Conservation (phyloP, 2,888 invertebrate genomes). For the Phymatocera aterrima region DNA sequence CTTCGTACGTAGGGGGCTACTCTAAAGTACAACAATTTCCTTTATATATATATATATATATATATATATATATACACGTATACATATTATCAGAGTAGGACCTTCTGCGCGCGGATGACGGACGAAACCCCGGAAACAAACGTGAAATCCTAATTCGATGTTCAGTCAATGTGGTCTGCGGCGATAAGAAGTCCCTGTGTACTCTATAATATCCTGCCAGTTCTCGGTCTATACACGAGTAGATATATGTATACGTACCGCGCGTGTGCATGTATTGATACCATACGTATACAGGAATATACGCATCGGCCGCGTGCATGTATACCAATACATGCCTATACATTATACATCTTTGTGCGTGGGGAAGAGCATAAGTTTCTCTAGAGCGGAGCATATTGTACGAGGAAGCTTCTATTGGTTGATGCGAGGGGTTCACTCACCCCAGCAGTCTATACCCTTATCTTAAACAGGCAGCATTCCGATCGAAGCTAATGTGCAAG, state of each 20-base stretch:
- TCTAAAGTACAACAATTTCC: neutral
- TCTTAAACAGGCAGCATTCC: constrained; percentile 68
- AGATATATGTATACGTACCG: neutral
- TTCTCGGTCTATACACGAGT: neutral
- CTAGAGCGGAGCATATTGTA: constrained; percentile 34
- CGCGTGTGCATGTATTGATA: neutral
- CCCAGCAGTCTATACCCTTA: constrained; percentile 60
- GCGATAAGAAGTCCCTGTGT: constrained; percentile 63
- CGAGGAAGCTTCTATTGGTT: constrained; percentile 24
- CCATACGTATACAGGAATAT: no score
- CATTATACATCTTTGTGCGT: constrained; percentile 1
- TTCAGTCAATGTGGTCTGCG: constrained; percentile 67
- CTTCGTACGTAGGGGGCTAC: neutral
- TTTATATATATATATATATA: no score
- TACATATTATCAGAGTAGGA: neutral
- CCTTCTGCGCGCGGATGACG: neutral
- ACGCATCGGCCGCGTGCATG: neutral
- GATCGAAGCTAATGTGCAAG: constrained; percentile 57
- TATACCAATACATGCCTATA: neutral
- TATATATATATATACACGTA: no score
- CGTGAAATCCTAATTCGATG: constrained; percentile 69
- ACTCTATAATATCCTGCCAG: constrained; percentile 34
- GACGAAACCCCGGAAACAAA: constrained; percentile 60
- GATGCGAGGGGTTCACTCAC: constrained; percentile 23
- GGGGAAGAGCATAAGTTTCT: constrained; percentile 37